These are phyloP conservation scores for Columba janthina DNA, from an alignment of 2,113 vertebrate species.

Conservation along the genomic window DNA sequence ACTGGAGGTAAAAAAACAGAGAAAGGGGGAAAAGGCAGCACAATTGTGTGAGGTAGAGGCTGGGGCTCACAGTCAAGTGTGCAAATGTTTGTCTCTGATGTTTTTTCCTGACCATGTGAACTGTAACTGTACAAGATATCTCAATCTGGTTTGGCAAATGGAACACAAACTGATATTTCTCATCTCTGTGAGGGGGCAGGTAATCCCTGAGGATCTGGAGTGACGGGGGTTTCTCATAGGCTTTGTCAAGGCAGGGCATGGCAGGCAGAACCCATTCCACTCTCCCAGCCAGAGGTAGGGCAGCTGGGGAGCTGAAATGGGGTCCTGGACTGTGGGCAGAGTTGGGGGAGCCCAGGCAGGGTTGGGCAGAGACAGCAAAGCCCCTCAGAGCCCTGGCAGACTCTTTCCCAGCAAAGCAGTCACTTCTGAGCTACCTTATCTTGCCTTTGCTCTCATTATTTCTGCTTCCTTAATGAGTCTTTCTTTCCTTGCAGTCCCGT, in stretches of 20 bases:
- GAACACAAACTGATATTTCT: not conserved
- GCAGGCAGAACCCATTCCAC: not conserved
- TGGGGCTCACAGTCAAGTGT: not conserved
- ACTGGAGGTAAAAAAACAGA: not conserved
- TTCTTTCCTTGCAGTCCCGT: not conserved
- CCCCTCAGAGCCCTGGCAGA: not conserved
- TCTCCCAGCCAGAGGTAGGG: not conserved
- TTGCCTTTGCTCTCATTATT: not conserved
- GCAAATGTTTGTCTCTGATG: not conserved
- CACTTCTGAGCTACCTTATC: not conserved
- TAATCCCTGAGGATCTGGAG: not conserved
- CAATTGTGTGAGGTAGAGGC: not conserved
- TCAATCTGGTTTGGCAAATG: not conserved
- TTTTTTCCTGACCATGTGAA: not conserved
- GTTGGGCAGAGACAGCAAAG: not conserved
- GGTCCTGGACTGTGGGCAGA: not conserved
- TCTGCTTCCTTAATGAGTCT: not conserved
- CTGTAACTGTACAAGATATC: not conserved
- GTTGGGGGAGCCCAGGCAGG: rapidly evolving
- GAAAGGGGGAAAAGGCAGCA: not conserved
- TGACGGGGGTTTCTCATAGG: rapidly evolving
- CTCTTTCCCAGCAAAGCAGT: not conserved
- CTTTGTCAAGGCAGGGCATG: not conserved
- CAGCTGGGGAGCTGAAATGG: not conserved
- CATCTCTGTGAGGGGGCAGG: not conserved